Evolutionary conservation across 2,797 vertebrate species (phyloP).

Genomic region (Antrozous pallidus): DNA sequence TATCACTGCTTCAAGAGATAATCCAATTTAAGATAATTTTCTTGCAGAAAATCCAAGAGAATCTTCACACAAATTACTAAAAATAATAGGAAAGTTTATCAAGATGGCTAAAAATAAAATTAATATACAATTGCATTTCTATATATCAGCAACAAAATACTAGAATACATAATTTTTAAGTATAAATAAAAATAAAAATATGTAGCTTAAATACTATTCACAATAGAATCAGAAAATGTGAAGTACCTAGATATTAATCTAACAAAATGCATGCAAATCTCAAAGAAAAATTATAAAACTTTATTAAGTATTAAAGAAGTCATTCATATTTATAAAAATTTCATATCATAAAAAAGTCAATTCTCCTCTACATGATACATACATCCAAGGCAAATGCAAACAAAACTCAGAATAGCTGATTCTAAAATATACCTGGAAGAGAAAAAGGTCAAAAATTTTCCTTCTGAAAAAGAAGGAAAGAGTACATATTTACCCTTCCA

Average conservation of each 20-base stretch:
- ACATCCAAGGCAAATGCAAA: neutral
- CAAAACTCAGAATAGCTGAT: neutral
- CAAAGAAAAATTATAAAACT: neutral
- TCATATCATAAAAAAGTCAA: neutral
- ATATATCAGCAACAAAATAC: neutral
- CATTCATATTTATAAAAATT: neutral
- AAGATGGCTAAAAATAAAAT: neutral
- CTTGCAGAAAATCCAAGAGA: neutral
- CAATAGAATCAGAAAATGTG: neutral
- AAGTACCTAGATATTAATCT: neutral
- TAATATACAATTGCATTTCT: neutral
- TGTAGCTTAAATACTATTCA: neutral
- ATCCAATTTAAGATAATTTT: no score
- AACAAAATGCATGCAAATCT: neutral
- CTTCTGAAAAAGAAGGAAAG: neutral
- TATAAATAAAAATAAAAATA: neutral
- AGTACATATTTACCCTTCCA: neutral
- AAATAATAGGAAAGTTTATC: neutral
- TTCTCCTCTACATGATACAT: neutral
- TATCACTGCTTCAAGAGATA: neutral
- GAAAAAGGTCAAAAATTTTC: neutral
- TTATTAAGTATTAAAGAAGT: neutral
- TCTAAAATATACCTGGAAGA: constrained; percentile 1
- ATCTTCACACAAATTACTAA: neutral
- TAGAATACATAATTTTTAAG: neutral